Percentiles rank a stretch among this genome's conserved stretches.
phyloP scores from a whole-genome alignment of 2,888 invertebrate species.

The Scelioninae gen. 1 region DNA sequence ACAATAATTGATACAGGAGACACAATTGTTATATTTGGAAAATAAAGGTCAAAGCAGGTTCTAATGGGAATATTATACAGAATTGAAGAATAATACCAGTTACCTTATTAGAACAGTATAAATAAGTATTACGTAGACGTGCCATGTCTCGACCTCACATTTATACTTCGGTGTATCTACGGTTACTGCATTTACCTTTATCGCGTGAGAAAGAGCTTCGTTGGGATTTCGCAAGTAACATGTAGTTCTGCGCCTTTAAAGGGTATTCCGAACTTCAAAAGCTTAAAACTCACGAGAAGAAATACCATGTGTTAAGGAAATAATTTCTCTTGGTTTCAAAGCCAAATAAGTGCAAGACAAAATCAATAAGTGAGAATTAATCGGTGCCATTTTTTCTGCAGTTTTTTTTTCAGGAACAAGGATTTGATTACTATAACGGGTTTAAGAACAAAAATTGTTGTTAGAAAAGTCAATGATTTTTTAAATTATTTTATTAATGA shows the following conservation, averaged over 20 bases:
- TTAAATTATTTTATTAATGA: too few species aligned
- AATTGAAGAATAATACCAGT: background rate
- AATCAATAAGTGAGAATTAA: too few species aligned
- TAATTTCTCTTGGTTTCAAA: too few species aligned
- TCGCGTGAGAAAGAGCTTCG: slow-evolving; percentile 38
- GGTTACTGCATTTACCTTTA: slow-evolving; percentile 26
- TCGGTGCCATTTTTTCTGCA: too few species aligned
- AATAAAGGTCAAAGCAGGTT: background rate
- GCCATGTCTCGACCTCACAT: slow-evolving; percentile 17
- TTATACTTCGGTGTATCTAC: slow-evolving; percentile 14
- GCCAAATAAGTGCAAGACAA: too few species aligned
- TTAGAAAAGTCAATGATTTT: too few species aligned
- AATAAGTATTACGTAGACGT: slow-evolving; percentile 15
- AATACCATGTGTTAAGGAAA: too few species aligned
- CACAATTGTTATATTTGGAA: too few species aligned
- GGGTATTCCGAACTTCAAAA: slow-evolving; percentile 1
- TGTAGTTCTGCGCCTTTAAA: slow-evolving; percentile 1
- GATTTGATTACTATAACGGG: too few species aligned
- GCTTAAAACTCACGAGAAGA: background rate
- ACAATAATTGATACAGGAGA: too few species aligned
- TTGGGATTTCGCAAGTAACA: slow-evolving; percentile 34
- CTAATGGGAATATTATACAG: background rate
- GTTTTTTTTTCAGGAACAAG: too few species aligned
- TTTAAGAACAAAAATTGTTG: too few species aligned
- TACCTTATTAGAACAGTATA: slow-evolving; percentile 1